A percentile compares a stretch with the other conserved stretches of the same genome.
Evolutionary conservation across 2,888 invertebrate species (phyloP).

Genomic region (Ophion obscuratus): DNA sequence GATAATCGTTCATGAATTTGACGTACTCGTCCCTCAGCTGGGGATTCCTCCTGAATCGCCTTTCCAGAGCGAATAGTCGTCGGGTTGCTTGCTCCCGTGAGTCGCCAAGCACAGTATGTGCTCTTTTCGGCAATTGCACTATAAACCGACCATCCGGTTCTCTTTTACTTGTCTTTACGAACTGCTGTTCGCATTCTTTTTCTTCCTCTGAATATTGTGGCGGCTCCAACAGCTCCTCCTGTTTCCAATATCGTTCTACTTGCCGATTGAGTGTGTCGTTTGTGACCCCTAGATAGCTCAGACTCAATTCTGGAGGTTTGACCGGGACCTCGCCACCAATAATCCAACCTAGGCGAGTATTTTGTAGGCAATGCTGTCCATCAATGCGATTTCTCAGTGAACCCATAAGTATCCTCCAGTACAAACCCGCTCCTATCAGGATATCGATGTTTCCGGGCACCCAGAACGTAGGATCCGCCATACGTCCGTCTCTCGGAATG

Average conservation of each 20-base stretch:
- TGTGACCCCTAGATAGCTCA: background rate
- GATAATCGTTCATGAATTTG: background rate
- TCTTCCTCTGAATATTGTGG: background rate
- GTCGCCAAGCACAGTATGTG: background rate
- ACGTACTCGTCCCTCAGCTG: background rate
- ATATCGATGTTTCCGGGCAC: constrained; percentile 38
- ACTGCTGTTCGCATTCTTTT: background rate
- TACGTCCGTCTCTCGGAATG: constrained; percentile 17
- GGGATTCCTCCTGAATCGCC: background rate
- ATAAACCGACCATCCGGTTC: background rate
- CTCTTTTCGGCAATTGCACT: background rate
- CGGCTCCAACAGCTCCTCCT: constrained; percentile 28
- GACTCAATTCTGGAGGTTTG: background rate
- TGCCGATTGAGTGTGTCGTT: constrained; percentile 1
- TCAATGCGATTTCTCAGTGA: constrained; percentile 18
- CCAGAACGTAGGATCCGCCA: constrained; percentile 36
- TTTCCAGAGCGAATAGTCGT: background rate
- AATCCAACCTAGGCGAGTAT: constrained; percentile 63
- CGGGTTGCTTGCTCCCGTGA: background rate
- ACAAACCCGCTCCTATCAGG: constrained; percentile 27
- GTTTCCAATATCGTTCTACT: constrained; percentile 55
- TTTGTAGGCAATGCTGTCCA: constrained; percentile 49
- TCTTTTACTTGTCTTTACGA: background rate
- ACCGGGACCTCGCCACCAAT: constrained; percentile 49
- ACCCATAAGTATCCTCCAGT: constrained; percentile 15